These are phyloP conservation scores for Spheniscus humboldti DNA, from an alignment of 2,797 vertebrate genomes.

Conservation along the genomic window DNA sequence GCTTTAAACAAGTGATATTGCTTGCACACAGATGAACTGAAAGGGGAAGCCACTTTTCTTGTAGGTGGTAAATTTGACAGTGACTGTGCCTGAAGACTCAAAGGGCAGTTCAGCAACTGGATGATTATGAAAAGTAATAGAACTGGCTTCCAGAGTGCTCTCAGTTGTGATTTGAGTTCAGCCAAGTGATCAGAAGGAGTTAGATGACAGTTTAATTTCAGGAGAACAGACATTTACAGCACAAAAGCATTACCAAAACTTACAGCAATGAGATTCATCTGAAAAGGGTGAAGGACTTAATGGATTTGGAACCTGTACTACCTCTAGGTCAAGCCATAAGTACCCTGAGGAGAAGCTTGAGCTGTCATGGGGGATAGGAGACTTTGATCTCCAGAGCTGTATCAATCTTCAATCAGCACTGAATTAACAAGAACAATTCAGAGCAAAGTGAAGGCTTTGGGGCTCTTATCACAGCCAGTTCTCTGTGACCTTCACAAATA, in stretches of 20 bases:
- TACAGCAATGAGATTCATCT: neutral
- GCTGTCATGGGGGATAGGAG: neutral
- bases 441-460: neutral
- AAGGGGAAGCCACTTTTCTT: neutral
- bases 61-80: neutral
- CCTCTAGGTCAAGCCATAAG: constrained; percentile 7
- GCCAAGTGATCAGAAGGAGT: constrained; percentile 15
- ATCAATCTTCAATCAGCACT: constrained; percentile 44
- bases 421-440: constrained; percentile 51
- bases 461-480: neutral
- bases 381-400: constrained; percentile 22
- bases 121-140: constrained; percentile 2
- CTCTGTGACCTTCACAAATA: constrained; percentile 36
- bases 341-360: neutral
- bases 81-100: neutral
- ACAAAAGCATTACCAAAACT: constrained; percentile 31
- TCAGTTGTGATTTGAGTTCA: neutral
- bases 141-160: neutral
- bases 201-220: constrained; percentile 30
- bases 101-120: neutral
- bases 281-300: constrained; percentile 17
- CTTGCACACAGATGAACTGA: neutral
- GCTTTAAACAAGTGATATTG: neutral
- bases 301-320: constrained; percentile 15
- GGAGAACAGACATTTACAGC: neutral